These are phyloP conservation scores for Sparus aurata DNA, from an alignment of 2,797 vertebrate genomes.

Conservation along the genomic window DNA sequence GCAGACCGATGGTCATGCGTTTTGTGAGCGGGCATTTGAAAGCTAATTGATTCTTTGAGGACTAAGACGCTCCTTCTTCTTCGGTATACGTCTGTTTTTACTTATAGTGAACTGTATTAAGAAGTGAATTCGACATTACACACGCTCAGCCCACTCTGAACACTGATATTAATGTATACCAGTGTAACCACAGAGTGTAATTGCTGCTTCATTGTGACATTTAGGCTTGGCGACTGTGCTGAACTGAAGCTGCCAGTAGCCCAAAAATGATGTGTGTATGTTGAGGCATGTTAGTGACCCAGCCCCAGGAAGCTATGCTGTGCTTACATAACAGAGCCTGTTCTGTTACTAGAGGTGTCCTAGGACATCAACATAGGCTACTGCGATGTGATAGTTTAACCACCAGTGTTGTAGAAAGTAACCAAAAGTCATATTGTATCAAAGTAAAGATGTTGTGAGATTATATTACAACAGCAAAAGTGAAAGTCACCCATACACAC, in stretches of 20 bases:
- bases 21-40: neutral
- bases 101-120: neutral
- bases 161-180: neutral
- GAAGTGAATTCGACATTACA: neutral
- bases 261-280: constrained; percentile 40
- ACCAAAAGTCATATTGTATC: too few species aligned
- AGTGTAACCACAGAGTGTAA: neutral
- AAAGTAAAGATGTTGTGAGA: too few species aligned
- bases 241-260: constrained; percentile 6
- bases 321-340: constrained; percentile 58
- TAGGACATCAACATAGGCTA: neutral
- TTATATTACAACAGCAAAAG: too few species aligned
- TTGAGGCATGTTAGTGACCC: constrained; percentile 65
- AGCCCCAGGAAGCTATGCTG: constrained; percentile 73
- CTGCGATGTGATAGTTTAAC: constrained; percentile 1
- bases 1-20: neutral
- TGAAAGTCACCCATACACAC: too few species aligned
- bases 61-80: neutral
- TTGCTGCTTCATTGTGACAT: neutral
- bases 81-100: neutral
- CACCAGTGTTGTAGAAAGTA: too few species aligned
- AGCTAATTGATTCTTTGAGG: neutral
- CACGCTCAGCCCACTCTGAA: accelerated
- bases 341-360: constrained; percentile 25
- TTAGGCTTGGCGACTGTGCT: neutral